Evolutionary conservation across 2,797 vertebrate genomes (phyloP), one percentile per base, ranked within the genome.

Genomic region (Adrianichthys oophorus): DNA sequence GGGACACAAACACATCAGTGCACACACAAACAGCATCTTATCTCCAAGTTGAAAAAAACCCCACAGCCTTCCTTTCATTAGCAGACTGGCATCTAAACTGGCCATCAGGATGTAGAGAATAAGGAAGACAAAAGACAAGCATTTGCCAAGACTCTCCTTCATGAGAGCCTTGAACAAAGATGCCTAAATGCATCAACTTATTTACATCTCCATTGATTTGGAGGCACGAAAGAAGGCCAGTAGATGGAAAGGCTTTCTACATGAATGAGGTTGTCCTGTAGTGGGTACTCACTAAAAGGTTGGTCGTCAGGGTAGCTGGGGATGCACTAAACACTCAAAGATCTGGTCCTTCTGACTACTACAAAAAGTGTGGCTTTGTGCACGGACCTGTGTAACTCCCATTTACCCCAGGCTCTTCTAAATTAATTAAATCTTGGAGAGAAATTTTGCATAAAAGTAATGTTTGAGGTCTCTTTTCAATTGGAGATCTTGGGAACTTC

Each of bases 191-290:
- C 80, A 78, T 83, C 81, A 82, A 85, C 83, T 76, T 88, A 90
- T 90, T 90, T 86, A 87, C 89, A 89, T 90, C 62, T 84, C 86
- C 75, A 87, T 89, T 84, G 82, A 82, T 83, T 40, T 41, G 21
- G 41, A 42, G 54, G 24, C 48, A 51, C 42, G 72, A 43, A n/a
- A 48, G 51, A 57, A 60, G 59, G 48, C 32, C 8, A 41, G 40
- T 37, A 59, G 74, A 62, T 52, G 52, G 67, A 49, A 17, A 61
- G 74, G 43, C 47, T 49, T 74, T 55, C 58, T 72, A 72, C 69
- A 61, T 79, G 79, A 84, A 79, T 85, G 70, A 62, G 76, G 43
- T 75, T 57, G 70, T 70, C 72, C 68, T 69, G 65, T 73, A 66
- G 53, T 73, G 69, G 67, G 17, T 41, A 47, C 29, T 40, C 15